Evolutionary conservation across 2,888 invertebrate species (phyloP).

Genomic region (Idaea aversata): DNA sequence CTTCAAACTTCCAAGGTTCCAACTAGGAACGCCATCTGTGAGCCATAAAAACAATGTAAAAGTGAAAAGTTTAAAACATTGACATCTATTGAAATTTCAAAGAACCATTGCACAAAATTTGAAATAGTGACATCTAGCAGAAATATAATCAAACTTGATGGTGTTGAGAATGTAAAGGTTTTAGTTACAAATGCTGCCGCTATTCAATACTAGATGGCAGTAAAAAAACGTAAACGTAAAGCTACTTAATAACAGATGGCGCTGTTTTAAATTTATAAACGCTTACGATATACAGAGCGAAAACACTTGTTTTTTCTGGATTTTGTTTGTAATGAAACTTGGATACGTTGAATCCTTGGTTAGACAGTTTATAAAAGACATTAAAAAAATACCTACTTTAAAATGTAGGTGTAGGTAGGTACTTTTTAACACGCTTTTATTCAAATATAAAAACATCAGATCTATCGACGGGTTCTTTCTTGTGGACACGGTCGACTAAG

Average conservation of each 20-base stretch:
- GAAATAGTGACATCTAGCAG: neutral
- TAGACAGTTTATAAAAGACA: too few relatives aligned
- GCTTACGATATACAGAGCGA: too few relatives aligned
- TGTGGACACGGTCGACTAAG: too few relatives aligned
- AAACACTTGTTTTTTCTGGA: too few relatives aligned
- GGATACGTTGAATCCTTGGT: too few relatives aligned
- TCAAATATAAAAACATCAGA: too few relatives aligned
- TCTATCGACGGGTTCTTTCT: too few relatives aligned
- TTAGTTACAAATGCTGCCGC: neutral
- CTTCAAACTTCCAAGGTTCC: too few relatives aligned
- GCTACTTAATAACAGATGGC: slow-evolving; percentile 23
- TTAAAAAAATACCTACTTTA: too few relatives aligned
- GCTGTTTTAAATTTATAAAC: slow-evolving; percentile 21
- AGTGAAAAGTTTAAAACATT: neutral
- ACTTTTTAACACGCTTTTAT: too few relatives aligned
- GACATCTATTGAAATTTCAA: slow-evolving; percentile 8
- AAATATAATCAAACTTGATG: neutral
- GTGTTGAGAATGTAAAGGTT: neutral
- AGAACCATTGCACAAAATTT: neutral
- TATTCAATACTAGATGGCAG: slow-evolving; percentile 28
- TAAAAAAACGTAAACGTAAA: neutral
- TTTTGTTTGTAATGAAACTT: too few relatives aligned
- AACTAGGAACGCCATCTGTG: neutral
- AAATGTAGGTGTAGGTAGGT: too few relatives aligned
- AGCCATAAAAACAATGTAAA: neutral